Evolutionary conservation across 2,888 invertebrate genomes (phyloP).

Genomic region (Coleophora deauratella): DNA sequence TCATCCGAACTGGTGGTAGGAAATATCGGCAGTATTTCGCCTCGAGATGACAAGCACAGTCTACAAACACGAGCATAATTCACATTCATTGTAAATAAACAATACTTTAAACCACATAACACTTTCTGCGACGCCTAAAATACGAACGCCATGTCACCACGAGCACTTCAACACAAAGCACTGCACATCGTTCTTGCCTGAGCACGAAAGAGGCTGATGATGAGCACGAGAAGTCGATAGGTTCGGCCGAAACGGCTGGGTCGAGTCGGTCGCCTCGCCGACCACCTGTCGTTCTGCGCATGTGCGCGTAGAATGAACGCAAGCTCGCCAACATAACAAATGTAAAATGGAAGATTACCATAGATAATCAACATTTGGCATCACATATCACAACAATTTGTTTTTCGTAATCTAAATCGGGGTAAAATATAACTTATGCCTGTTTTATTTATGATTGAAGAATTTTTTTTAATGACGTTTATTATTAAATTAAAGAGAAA

Average conservation of each 20-base stretch:
- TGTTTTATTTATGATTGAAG: no score
- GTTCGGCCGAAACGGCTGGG: conserved; percentile 64
- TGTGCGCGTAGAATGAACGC: conserved; percentile 68
- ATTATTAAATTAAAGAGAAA: no score
- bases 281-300: conserved; percentile 76
- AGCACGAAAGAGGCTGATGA: conserved; percentile 74
- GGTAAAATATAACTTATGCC: no score
- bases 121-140: conserved; percentile 52
- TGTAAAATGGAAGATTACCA: conserved; percentile 34
- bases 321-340: conserved; percentile 50
- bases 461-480: no score
- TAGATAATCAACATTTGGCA: conserved; percentile 12
- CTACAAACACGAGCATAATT: conserved; percentile 76
- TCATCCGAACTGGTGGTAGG: conserved; percentile 71
- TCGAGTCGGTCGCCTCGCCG: conserved; percentile 58
- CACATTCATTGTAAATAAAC: conserved; percentile 72
- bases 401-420: no score
- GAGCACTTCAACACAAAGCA: conserved; percentile 72
- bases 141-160: conserved; percentile 72
- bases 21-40: conserved; percentile 76
- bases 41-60: conserved; percentile 76
- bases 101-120: conserved; percentile 42
- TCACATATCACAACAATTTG: no score
- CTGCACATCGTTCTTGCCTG: conserved; percentile 70
- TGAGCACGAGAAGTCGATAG: conserved; percentile 74